Evolutionary conservation across 2,113 vertebrate species (phyloP).

Genomic region (Cepphus grylle): DNA sequence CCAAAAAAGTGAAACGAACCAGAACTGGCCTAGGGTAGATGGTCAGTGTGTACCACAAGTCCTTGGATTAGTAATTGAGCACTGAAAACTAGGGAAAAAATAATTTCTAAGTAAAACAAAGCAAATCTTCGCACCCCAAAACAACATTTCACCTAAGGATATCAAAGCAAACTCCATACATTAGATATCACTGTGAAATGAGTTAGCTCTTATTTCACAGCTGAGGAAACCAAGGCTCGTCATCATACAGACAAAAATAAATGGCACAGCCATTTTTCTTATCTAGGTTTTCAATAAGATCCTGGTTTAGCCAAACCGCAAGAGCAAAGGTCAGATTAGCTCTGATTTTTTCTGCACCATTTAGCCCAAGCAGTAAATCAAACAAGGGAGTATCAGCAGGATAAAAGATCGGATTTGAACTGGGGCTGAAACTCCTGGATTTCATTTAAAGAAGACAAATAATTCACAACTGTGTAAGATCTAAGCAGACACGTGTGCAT

Average conservation of each 20-base stretch:
- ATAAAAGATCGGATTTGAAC: neutral
- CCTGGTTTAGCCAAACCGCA: neutral
- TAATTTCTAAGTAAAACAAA: neutral
- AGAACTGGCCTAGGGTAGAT: neutral
- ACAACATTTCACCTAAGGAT: neutral
- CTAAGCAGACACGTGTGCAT: neutral
- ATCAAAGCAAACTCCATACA: neutral
- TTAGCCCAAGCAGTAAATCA: conserved; percentile 12
- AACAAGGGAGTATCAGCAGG: neutral
- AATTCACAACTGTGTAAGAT: neutral
- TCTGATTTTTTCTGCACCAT: neutral
- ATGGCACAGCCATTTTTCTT: neutral
- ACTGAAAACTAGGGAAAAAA: neutral
- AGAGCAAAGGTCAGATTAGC: conserved; percentile 31
- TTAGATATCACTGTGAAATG: neutral
- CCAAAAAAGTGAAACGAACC: neutral
- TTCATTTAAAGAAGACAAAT: conserved; percentile 39
- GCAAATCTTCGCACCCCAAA: neutral
- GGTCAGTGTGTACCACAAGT: neutral
- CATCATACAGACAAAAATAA: neutral
- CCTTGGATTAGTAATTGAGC: neutral
- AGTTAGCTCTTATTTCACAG: neutral
- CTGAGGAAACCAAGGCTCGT: neutral
- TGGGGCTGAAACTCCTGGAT: neutral
- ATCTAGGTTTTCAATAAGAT: neutral